Percentiles rank a stretch among this genome's conserved stretches.
These are phyloP conservation scores for Megaceryle alcyon DNA, from an alignment of 2,797 vertebrate genomes.

Conservation along the genomic window DNA sequence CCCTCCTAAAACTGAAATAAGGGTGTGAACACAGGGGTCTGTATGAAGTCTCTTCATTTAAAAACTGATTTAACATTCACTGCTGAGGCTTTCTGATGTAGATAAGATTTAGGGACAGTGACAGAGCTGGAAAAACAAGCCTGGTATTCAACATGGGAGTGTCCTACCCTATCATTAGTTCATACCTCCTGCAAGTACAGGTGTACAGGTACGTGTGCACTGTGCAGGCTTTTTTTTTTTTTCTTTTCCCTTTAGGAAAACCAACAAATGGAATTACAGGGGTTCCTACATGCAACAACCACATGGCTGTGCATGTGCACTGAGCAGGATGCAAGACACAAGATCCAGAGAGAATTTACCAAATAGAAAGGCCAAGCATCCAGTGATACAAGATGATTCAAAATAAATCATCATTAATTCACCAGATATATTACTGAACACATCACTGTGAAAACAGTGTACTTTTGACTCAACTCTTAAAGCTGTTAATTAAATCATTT, in stretches of 20 bases:
- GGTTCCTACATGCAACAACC: background rate
- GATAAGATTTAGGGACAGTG: constrained; percentile 25
- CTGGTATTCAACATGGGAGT: background rate
- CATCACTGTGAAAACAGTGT: background rate
- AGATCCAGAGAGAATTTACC: background rate
- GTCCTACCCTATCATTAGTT: background rate
- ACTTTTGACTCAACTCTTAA: background rate
- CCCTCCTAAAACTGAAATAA: background rate
- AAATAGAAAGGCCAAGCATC: background rate
- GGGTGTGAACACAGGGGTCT: background rate
- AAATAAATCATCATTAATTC: background rate
- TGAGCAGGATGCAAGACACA: background rate
- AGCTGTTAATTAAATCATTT: background rate
- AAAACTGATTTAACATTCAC: background rate
- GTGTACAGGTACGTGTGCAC: background rate
- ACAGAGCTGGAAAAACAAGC: constrained; percentile 39
- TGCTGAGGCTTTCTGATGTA: background rate
- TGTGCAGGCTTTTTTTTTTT: background rate
- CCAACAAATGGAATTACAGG: background rate
- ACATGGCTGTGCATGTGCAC: background rate
- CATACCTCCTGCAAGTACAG: background rate
- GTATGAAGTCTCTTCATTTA: background rate
- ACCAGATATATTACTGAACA: background rate
- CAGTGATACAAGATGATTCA: background rate
- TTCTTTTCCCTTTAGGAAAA: background rate